Base-by-base conservation (phyloP, 2,797 vertebrate genomes). In the Gallinago solitaria region DNA sequence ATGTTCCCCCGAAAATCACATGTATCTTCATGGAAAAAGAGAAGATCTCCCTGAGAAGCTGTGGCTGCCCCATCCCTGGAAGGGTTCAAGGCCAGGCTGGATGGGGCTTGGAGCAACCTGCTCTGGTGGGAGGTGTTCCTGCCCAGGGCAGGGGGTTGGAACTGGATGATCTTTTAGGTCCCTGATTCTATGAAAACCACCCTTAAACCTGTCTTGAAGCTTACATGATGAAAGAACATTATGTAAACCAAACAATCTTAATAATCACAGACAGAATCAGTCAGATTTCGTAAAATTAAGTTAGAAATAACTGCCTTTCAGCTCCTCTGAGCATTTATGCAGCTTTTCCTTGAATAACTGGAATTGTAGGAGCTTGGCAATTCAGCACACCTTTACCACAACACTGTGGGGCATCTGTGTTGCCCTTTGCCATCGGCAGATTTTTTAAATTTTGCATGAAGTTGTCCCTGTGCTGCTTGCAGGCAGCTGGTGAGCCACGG, bases 391-490 rank as follows among this genome's bases (percentile, higher is more conserved):
- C 39, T 60, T n/a, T n/a, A 12, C 32, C 24, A 9, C 76, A 21
- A 7, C 35, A 0, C 17, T 3, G 0, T 0, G 7, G 32, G 12
- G 21, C 23, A 5, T 23, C 64, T 2, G 17, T 11, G 25, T 51
- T 21, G 7, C 25, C 53, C 60, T 9, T 30, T 8, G 39, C 51
- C 28, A 3, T 3, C 15, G 1, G 27, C 54, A 28, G 45, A 35
- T 15, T 35, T 35, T 7, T 51, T 18, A 14, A 75, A 54, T 20
- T 0, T 51, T 12, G 2, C 8, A 0, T 15, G 43, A 24, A 20
- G 64, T 13, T 20, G 2, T 65, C 39, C 59, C 20, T 8, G 47
- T 18, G 43, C 54, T 89, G 47, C 57, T 19, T 50, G 32, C 12
- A 30, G 79, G 1, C 14, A 28, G 32, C 41, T 68, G 63, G 9